These are phyloP conservation scores for Colostygia pectinataria DNA, from an alignment of 2,888 invertebrate species.

Conservation along the genomic window DNA sequence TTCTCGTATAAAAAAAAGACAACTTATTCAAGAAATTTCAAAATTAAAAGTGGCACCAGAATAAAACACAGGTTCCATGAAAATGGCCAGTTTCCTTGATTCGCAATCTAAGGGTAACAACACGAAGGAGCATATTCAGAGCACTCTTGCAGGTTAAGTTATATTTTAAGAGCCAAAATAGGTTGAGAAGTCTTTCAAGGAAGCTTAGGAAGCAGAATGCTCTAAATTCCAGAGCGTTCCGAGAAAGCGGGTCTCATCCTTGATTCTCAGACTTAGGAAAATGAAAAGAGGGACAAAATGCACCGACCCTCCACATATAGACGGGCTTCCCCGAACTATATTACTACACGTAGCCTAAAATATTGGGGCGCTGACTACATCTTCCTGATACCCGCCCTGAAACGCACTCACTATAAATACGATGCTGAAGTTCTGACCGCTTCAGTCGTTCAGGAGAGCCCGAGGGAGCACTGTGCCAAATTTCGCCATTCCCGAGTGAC, in stretches of 20 bases:
- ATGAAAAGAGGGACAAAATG: constrained; percentile 43
- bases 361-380: constrained; percentile 64
- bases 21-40: too few relatives aligned
- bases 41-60: too few relatives aligned
- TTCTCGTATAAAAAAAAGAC: too few relatives aligned
- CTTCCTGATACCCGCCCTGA: constrained; percentile 73
- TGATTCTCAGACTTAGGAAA: constrained; percentile 41
- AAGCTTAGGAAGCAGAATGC: constrained; percentile 26
- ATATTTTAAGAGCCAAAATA: constrained; percentile 8
- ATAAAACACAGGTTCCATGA: not conserved
- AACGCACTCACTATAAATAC: constrained; percentile 71
- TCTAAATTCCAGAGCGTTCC: constrained; percentile 25
- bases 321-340: constrained; percentile 77
- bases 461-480: constrained; percentile 71
- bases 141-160: constrained; percentile 1
- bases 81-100: too few relatives aligned
- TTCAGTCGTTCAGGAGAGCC: constrained; percentile 77
- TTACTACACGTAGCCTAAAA: constrained; percentile 58
- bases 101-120: not conserved
- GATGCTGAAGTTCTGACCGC: constrained; percentile 59
- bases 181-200: constrained; percentile 22
- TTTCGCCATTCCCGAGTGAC: constrained; percentile 55
- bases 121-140: not conserved
- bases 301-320: constrained; percentile 49
- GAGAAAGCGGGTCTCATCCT: constrained; percentile 30